These are phyloP conservation scores for Alexandromys fortis DNA, from an alignment of 2,113 vertebrate genomes.

Conservation along the genomic window DNA sequence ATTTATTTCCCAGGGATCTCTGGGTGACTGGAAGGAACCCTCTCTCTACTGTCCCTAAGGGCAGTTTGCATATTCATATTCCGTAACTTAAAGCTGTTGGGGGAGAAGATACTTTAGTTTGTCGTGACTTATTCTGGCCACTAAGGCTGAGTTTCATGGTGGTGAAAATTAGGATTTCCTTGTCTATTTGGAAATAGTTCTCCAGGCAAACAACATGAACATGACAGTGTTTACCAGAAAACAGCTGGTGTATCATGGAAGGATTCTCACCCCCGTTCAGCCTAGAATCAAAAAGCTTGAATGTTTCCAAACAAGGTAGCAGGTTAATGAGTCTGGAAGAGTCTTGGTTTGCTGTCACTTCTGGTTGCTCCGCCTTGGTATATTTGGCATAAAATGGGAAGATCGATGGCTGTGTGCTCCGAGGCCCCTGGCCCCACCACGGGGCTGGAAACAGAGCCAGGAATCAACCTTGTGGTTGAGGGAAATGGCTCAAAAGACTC, in stretches of 20 bases:
- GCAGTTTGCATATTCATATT: neutral
- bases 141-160: neutral
- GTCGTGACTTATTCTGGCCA: neutral
- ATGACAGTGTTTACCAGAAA: neutral
- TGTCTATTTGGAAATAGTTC: neutral
- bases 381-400: constrained; percentile 39
- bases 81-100: neutral
- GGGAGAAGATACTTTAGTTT: neutral
- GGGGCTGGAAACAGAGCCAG: neutral
- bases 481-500: neutral
- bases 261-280: neutral
- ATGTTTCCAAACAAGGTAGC: constrained; percentile 15
- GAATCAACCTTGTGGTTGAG: neutral
- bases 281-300: neutral
- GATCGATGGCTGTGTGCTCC: neutral
- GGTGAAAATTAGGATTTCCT: neutral
- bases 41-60: neutral
- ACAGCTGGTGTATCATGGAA: neutral
- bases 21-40: neutral
- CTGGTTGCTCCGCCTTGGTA: neutral
- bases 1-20: neutral
- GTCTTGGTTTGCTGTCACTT: neutral
- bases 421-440: neutral
- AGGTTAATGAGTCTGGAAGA: constrained; percentile 22
- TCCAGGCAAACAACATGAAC: neutral